These are phyloP conservation scores for Cheumatopsyche charites DNA, from an alignment of 1,140 invertebrate genomes.

Conservation along the genomic window DNA sequence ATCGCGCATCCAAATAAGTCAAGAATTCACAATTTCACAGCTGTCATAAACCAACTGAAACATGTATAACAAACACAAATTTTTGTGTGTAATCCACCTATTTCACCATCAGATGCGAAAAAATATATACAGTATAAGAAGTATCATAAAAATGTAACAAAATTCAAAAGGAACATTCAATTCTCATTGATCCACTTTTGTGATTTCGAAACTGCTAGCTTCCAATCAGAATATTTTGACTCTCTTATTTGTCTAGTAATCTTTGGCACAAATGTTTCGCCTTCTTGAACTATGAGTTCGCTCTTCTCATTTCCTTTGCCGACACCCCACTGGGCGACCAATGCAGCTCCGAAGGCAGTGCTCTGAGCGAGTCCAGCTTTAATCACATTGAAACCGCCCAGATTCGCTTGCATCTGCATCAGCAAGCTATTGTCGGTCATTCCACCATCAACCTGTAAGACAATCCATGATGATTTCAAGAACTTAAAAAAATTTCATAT, in stretches of 20 bases:
- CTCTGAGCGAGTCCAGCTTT: conserved; percentile 83
- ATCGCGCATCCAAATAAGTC: too few relatives aligned
- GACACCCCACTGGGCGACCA: conserved; percentile 77
- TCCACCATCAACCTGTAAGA: conserved; percentile 91
- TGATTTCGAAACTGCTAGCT: conserved; percentile 80
- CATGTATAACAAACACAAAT: too few relatives aligned
- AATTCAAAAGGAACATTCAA: too few relatives aligned
- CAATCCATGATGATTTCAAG: too few relatives aligned
- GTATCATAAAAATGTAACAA: too few relatives aligned
- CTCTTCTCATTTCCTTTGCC: conserved; percentile 57
- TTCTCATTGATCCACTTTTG: conserved; percentile 68
- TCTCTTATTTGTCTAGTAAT: conserved; percentile 75
- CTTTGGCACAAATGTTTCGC: conserved; percentile 70
- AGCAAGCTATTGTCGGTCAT: conserved; percentile 88
- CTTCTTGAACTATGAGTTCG: conserved; percentile 58
- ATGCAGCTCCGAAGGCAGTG: conserved; percentile 81
- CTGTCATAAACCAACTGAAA: too few relatives aligned
- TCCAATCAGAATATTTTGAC: conserved; percentile 79
- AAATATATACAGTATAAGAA: too few relatives aligned
- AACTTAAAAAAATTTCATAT: conserved; percentile 55
- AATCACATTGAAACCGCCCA: conserved; percentile 66
- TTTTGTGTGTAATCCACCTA: too few relatives aligned
- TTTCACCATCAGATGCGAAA: too few relatives aligned
- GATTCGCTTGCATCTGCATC: conserved; percentile 75
- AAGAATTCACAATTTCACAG: too few relatives aligned